These are phyloP conservation scores for Congeria kusceri DNA, from an alignment of 2,888 invertebrate species.

Conservation along the genomic window DNA sequence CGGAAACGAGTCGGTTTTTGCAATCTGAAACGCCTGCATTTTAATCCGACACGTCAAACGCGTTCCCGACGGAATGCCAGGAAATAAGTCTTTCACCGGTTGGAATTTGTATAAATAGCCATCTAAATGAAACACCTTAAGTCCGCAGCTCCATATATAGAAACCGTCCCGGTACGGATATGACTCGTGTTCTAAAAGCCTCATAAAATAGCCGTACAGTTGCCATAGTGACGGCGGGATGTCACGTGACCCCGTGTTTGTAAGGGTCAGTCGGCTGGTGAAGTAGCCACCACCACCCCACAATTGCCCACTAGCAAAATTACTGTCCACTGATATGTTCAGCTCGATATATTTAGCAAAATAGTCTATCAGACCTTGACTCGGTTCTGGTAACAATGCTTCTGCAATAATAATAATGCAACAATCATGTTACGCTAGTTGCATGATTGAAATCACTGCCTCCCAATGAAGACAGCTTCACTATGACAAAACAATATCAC, in stretches of 20 bases:
- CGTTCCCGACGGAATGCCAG: constrained; percentile 48
- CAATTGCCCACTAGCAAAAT: constrained; percentile 37
- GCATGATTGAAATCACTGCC: too few species aligned
- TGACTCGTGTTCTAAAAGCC: constrained; percentile 23
- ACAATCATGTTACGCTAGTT: too few species aligned
- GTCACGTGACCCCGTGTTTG: constrained; percentile 64
- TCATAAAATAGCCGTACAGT: constrained; percentile 55
- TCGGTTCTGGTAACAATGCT: constrained; percentile 25
- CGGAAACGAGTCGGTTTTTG: constrained; percentile 70
- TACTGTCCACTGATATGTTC: constrained; percentile 41
- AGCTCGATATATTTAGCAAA: constrained; percentile 42
- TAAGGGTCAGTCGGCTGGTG: constrained; percentile 64
- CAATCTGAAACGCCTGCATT: constrained; percentile 57
- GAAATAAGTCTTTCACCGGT: constrained; percentile 44
- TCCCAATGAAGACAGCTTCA: too few species aligned
- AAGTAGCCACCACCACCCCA: constrained; percentile 26
- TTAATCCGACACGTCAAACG: constrained; percentile 48
- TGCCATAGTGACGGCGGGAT: constrained; percentile 67
- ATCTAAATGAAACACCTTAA: constrained; percentile 61
- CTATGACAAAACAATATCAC: too few species aligned
- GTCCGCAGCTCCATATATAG: constrained; percentile 40
- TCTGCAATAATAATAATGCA: constrained; percentile 27
- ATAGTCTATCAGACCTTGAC: constrained; percentile 42
- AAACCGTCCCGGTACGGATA: constrained; percentile 57
- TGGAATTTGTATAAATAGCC: constrained; percentile 68